Base-by-base conservation (phyloP, 2,797 vertebrate genomes). In the Galaxias olidus region DNA sequence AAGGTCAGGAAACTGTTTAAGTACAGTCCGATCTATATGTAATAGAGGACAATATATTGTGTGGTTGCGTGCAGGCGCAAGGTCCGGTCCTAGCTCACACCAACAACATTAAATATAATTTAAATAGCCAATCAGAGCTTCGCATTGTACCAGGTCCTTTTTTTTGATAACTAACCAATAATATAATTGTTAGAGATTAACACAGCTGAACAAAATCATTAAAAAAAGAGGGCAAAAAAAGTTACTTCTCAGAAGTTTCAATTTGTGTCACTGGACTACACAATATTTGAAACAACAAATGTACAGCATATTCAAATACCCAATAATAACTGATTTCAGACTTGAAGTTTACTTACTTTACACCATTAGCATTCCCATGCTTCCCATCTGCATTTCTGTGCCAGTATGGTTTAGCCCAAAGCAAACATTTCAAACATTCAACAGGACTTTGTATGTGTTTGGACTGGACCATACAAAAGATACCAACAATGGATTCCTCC, bases 171-270 rank as follows among this genome's bases (percentile, higher is more conserved):
- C 71, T 53, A 70, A 73, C 77, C 68, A 65, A 68, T 57, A 72
- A 80, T 59, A 76, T 46, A 69, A 80, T 66, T 61, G 61, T 74
- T 78, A 9, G 30, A 14, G 69, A 83, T 68, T 51, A 86, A 84
- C 46, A 80, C 48, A 5, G 54, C 84, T 84, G 57, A 87, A 82
- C 66, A 79, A 83, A 90, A 88, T 91, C 89, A 90, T 92, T 91
- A 54, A 83, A 88, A 84, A 88, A 85, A 83, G n/a, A 81, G 79
- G 77, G 83, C 79, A 90, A 89, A 76, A 66, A 71, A 79, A 70
- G 20, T 75, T 90, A 92, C 92, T 93, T 93, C 91, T 88, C 74
- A 91, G 91, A 93, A 93, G 90, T 92, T 85, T 87, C 80, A 73
- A 89, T 84, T 86, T 72, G 60, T 78, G 76, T 80, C 79, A 85